phyloP scores from a whole-genome alignment of 2,888 invertebrate genomes.

The Molorchus minor region DNA sequence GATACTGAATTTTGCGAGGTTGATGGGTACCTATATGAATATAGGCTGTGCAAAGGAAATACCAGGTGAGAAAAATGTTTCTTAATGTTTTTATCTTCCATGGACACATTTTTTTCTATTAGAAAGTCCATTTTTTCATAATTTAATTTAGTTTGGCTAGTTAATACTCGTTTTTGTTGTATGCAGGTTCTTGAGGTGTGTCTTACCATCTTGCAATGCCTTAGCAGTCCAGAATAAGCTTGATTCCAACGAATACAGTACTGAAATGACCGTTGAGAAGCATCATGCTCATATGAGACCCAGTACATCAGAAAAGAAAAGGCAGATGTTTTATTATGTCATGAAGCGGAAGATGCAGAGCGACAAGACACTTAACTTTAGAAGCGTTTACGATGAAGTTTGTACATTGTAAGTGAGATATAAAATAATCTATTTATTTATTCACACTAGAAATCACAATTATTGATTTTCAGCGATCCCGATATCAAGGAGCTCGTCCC shows the following conservation, averaged over 20 bases:
- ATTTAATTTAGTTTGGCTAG: not conserved
- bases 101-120: no score
- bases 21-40: conserved; percentile 55
- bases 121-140: no score
- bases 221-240: conserved; percentile 46
- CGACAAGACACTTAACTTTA: conserved; percentile 55
- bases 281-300: conserved; percentile 54
- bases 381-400: conserved; percentile 54
- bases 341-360: conserved; percentile 54
- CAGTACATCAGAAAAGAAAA: conserved; percentile 45
- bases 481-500: conserved; percentile 52
- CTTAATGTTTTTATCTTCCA: not conserved
- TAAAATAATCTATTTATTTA: not conserved
- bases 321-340: conserved; percentile 56
- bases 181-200: conserved; percentile 52
- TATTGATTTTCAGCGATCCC: conserved; percentile 50
- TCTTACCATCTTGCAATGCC: conserved; percentile 48
- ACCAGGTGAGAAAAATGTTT: no score
- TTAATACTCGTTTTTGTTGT: conserved; percentile 3
- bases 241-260: conserved; percentile 34
- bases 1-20: conserved; percentile 49
- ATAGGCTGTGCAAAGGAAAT: conserved; percentile 50
- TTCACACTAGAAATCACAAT: not conserved
- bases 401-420: conserved; percentile 51
- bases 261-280: conserved; percentile 43